These are phyloP conservation scores for Phrynocephalus guinanensis DNA, from an alignment of 2,797 vertebrate genomes.

Conservation along the genomic window DNA sequence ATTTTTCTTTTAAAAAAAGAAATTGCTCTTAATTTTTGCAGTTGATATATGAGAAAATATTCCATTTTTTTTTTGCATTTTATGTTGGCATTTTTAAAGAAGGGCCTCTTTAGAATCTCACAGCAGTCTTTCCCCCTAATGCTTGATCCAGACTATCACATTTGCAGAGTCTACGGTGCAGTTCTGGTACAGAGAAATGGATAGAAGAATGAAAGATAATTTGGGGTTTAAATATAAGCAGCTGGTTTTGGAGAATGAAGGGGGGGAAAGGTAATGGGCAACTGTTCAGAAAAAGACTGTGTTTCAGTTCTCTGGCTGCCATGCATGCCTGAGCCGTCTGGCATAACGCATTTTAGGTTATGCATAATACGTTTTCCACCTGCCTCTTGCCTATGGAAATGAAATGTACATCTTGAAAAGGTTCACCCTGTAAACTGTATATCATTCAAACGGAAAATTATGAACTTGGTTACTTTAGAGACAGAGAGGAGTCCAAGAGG, in stretches of 20 bases:
- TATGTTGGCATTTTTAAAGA: conserved; percentile 3
- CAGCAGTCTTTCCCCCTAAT: conserved; percentile 21
- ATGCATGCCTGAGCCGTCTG: conserved; percentile 14
- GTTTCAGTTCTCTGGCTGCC: conserved; percentile 21
- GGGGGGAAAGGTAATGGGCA: conserved; percentile 23
- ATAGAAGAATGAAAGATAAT: conserved; percentile 24
- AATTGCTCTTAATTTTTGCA: not conserved
- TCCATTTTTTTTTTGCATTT: not conserved
- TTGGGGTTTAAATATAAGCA: conserved; percentile 28
- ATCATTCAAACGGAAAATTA: conserved; percentile 5
- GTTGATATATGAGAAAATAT: not conserved
- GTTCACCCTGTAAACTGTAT: not conserved
- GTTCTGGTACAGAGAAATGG: conserved; percentile 14
- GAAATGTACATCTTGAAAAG: conserved; percentile 20
- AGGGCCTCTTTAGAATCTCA: not conserved
- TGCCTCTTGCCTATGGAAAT: conserved; percentile 31
- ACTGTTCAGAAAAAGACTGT: conserved; percentile 16
- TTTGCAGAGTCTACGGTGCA: not conserved
- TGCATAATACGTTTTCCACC: not conserved
- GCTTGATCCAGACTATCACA: conserved; percentile 23
- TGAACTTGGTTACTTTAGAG: conserved; percentile 31
- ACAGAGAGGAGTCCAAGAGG: conserved; percentile 31
- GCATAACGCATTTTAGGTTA: not conserved
- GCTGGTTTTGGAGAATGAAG: conserved; percentile 41
- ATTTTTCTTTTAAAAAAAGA: not conserved